phyloP scores from a whole-genome alignment of 2,888 invertebrate genomes.

The Drosophila yooni region DNA sequence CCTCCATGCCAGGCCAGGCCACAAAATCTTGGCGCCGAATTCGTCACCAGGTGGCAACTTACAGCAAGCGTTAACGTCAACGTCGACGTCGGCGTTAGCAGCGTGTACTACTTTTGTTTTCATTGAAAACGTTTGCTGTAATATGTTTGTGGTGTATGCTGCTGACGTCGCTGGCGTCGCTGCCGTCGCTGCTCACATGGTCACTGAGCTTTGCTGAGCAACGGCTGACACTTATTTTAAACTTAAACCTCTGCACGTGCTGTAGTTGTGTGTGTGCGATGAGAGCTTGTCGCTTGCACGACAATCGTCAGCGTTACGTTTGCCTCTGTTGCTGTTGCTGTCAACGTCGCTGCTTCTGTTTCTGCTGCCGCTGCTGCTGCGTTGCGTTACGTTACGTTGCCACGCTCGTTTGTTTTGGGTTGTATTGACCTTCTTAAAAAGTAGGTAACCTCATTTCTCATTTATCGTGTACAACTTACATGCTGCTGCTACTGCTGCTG shows the following conservation, averaged over 20 bases:
- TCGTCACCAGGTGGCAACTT: slow-evolving; percentile 70
- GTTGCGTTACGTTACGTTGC: slow-evolving; percentile 60
- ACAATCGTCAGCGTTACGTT: slow-evolving; percentile 43
- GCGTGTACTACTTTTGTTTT: slow-evolving; percentile 79
- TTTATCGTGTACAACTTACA: slow-evolving; percentile 83
- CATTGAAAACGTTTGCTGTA: slow-evolving; percentile 80
- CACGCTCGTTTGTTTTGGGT: slow-evolving; percentile 81
- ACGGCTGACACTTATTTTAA: slow-evolving; percentile 63
- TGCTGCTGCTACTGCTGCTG: slow-evolving; percentile 48
- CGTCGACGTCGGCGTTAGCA: slow-evolving; percentile 39
- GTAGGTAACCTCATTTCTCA: slow-evolving; percentile 84
- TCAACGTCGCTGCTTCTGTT: slow-evolving; percentile 18
- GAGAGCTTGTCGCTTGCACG: slow-evolving; percentile 43
- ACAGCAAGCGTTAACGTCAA: slow-evolving; percentile 39
- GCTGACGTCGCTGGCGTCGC: slow-evolving; percentile 34
- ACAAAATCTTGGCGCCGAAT: slow-evolving; percentile 67
- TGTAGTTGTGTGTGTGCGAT: slow-evolving; percentile 25
- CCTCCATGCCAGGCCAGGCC: slow-evolving; percentile 54
- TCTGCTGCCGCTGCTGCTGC: slow-evolving; percentile 12
- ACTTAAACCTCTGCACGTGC: slow-evolving; percentile 36
- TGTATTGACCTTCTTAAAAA: slow-evolving; percentile 84
- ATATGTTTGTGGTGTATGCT: slow-evolving; percentile 70
- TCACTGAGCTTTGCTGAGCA: slow-evolving; percentile 76
- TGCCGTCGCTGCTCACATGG: slow-evolving; percentile 70
- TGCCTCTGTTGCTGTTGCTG: slow-evolving; percentile 9